Percentiles rank a stretch among this genome's conserved stretches.
These are phyloP conservation scores for Micronycteris hirsuta DNA, from an alignment of 2,113 vertebrate genomes.

Conservation along the genomic window DNA sequence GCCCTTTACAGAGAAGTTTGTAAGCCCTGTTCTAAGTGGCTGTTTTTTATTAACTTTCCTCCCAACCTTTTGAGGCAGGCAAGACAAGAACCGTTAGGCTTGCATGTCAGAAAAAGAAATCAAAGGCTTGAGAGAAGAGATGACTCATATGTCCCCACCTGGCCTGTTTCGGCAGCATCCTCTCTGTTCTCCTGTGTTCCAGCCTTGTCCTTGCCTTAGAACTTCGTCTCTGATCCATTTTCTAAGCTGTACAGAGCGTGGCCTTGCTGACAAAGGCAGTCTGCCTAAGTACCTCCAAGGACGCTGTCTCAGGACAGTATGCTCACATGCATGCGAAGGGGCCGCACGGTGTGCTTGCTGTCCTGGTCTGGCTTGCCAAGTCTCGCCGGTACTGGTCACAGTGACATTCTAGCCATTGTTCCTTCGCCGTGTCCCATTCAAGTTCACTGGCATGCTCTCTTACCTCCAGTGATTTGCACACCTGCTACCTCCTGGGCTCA, in stretches of 20 bases:
- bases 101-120: not conserved
- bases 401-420: not conserved
- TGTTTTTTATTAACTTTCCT: not conserved
- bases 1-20: not conserved
- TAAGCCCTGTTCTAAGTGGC: not conserved
- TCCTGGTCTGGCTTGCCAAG: not conserved
- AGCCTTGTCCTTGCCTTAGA: not conserved
- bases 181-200: not conserved
- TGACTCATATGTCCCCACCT: not conserved
- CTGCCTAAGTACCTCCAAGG: not conserved
- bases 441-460: not conserved
- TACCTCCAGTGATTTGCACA: not conserved
- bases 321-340: rapidly evolving
- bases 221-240: not conserved
- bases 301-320: not conserved
- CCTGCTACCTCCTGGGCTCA: not conserved
- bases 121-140: not conserved
- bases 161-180: not conserved
- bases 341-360: not conserved
- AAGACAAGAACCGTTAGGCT: not conserved
- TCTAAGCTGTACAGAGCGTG: not conserved
- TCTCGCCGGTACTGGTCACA: not conserved
- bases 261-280: not conserved
- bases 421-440: not conserved
- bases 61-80: not conserved